phyloP scores from a whole-genome alignment of 2,888 invertebrate species.

The Diaphora mendica region DNA sequence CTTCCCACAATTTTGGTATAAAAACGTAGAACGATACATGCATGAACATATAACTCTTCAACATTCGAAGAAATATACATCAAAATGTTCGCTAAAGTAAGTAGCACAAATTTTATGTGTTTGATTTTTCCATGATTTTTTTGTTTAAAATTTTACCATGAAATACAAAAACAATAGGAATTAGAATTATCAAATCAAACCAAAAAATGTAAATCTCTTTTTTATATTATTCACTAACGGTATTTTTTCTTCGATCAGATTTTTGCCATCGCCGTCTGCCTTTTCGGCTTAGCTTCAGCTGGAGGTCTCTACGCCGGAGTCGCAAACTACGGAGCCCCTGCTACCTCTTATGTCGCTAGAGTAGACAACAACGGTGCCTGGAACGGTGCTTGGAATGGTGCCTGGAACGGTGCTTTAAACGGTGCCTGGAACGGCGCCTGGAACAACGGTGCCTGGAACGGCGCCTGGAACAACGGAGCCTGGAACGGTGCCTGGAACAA shows the following conservation, averaged over 20 bases:
- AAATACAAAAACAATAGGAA: too few species aligned
- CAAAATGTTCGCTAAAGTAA: constrained; percentile 75
- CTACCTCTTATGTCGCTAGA: constrained; percentile 31
- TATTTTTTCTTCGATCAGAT: constrained; percentile 48
- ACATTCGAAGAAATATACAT: constrained; percentile 59
- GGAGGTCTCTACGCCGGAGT: constrained; percentile 53
- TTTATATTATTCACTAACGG: too few species aligned
- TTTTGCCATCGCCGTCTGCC: constrained; percentile 59
- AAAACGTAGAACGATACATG: constrained; percentile 67
- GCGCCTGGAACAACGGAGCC: constrained; percentile 11
- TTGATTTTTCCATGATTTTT: too few species aligned
- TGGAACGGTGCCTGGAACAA: too few species aligned
- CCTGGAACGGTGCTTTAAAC: not conserved
- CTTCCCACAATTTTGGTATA: constrained; percentile 71
- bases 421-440: too few species aligned
- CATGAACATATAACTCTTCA: constrained; percentile 66
- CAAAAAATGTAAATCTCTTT: too few species aligned
- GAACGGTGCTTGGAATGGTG: too few species aligned
- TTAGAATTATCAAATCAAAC: too few species aligned
- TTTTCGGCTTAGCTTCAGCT: constrained; percentile 63
- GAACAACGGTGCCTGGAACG: not conserved
- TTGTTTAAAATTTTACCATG: too few species aligned
- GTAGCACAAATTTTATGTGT: constrained; percentile 10
- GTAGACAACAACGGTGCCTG: not conserved
- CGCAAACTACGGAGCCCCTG: constrained; percentile 35